Conservation (phyloP, 2,113 vertebrate species). For the Callospermophilus lateralis region DNA sequence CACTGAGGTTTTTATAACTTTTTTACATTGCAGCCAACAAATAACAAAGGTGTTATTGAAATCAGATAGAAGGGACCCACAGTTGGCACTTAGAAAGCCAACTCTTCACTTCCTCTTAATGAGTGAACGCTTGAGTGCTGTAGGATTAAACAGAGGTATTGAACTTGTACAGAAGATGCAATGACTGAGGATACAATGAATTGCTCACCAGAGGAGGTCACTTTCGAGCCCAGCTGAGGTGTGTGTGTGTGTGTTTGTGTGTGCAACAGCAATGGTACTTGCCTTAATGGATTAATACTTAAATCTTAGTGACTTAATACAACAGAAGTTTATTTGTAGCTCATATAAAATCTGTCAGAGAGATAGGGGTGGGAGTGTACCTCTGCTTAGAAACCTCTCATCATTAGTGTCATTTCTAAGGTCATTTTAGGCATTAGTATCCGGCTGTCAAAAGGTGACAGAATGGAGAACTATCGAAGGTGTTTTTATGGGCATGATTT, state of each 20-base stretch:
- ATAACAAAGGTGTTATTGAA: conserved; percentile 27
- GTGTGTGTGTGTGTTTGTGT: too few relatives aligned
- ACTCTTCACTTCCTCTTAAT: neutral
- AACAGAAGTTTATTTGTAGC: neutral
- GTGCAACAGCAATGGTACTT: neutral
- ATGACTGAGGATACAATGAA: neutral
- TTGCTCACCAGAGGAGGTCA: neutral
- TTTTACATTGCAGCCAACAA: neutral
- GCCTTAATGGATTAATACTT: neutral
- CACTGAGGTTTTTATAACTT: neutral
- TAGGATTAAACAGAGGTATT: neutral
- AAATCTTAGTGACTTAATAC: neutral
- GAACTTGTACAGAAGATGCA: neutral
- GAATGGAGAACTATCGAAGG: neutral
- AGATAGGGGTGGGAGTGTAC: neutral
- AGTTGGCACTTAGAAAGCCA: neutral
- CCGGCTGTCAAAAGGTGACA: neutral
- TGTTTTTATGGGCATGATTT: neutral
- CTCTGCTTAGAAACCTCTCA: neutral
- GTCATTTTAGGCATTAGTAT: neutral
- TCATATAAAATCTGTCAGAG: neutral
- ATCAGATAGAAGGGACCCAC: neutral
- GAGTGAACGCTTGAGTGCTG: neutral
- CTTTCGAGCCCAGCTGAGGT: neutral
- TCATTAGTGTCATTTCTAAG: neutral